phyloP scores from a whole-genome alignment of 92 coral and sea anemone genomes.

The Phenganax stokvisi region DNA sequence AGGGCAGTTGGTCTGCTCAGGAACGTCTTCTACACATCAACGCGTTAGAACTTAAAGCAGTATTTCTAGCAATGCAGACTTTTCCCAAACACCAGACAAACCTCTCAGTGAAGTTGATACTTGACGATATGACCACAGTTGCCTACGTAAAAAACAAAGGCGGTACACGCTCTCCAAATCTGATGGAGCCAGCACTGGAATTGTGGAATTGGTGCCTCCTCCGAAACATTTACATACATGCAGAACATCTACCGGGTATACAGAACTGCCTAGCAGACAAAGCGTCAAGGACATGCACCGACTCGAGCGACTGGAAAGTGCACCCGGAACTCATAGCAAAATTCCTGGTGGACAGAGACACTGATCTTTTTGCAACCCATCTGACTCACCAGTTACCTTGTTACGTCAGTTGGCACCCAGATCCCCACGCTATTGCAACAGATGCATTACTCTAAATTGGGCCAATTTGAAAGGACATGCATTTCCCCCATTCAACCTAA shows the following conservation, averaged over 20 bases:
- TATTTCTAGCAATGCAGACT: slow-evolving; percentile 43
- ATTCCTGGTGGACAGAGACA: slow-evolving; percentile 42
- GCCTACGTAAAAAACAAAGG: slow-evolving; percentile 54
- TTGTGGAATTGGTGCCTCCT: slow-evolving; percentile 50
- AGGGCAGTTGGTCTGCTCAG: slow-evolving; percentile 48
- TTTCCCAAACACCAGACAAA: slow-evolving; percentile 49
- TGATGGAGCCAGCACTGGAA: slow-evolving; percentile 37
- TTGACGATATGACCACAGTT: slow-evolving; percentile 47
- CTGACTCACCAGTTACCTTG: slow-evolving; percentile 41
- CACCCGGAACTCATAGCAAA: slow-evolving; percentile 36
- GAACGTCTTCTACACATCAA: slow-evolving; percentile 50
- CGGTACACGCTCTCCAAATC: slow-evolving; percentile 48
- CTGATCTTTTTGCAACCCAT: slow-evolving; percentile 49
- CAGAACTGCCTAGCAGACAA: slow-evolving; percentile 46
- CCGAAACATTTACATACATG: slow-evolving; percentile 30
- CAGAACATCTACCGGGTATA: slow-evolving; percentile 42
- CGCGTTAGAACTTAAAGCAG: slow-evolving; percentile 43
- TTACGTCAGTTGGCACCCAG: slow-evolving; percentile 49
- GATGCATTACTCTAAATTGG: slow-evolving; percentile 50
- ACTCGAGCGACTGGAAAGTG: slow-evolving; percentile 48
- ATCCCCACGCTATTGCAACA: slow-evolving; percentile 42
- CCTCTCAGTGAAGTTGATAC: slow-evolving; percentile 11
- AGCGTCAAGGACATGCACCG: slow-evolving; percentile 42
- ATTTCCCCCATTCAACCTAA: slow-evolving; percentile 45
- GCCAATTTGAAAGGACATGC: slow-evolving; percentile 31